Percentiles rank a stretch among this genome's conserved stretches.
Conservation (phyloP, 2,113 vertebrate species). For the Hystrix brachyura region DNA sequence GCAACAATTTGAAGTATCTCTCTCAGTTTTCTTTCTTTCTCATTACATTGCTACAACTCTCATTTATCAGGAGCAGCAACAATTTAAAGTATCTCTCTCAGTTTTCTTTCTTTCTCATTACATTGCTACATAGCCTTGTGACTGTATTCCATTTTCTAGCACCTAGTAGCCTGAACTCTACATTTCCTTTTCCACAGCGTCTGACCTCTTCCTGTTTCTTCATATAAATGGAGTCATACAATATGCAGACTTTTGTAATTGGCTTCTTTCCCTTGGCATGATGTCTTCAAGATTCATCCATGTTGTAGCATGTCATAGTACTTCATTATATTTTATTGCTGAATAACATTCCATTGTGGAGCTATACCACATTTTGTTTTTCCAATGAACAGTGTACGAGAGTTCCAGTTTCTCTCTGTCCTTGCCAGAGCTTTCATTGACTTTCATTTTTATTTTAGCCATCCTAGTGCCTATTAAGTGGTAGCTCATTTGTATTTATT, state of each 20-base stretch:
- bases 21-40: neutral
- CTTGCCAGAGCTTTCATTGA: neutral
- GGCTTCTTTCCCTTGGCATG: neutral
- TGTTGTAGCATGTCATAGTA: too few species aligned
- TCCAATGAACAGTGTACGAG: neutral
- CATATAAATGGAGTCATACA: neutral
- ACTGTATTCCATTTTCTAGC: neutral
- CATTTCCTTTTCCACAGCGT: neutral
- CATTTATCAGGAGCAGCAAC: neutral
- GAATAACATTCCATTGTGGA: neutral
- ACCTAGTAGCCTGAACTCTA: neutral
- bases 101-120: neutral
- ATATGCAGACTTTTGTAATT: neutral
- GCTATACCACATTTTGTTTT: neutral
- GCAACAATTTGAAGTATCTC: neutral
- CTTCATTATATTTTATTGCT: neutral
- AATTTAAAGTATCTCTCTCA: neutral
- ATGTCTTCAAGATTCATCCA: neutral
- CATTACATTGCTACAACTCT: too few species aligned
- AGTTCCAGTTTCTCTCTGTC: neutral
- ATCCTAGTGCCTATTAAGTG: neutral
- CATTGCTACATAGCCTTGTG: too few species aligned
- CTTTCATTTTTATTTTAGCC: neutral
- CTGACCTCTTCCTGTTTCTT: neutral
- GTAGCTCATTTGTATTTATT: conserved; percentile 1